These are phyloP conservation scores for Ferdinandea cuprea DNA, from an alignment of 2,888 invertebrate species.

Conservation along the genomic window DNA sequence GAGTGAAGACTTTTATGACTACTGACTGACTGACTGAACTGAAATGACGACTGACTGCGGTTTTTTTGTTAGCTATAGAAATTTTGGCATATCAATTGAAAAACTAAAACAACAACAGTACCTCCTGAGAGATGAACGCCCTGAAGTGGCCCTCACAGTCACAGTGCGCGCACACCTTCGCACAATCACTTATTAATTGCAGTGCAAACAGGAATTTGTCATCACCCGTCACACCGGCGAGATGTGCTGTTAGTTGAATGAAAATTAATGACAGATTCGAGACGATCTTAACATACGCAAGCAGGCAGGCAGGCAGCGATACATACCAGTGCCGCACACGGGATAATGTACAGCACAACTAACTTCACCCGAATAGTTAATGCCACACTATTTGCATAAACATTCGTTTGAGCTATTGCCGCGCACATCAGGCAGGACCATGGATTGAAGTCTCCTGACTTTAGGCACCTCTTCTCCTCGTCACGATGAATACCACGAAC, in stretches of 20 bases:
- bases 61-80: not conserved
- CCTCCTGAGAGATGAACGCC: conserved; percentile 54
- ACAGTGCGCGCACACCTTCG: conserved; percentile 45
- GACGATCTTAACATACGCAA: conserved; percentile 39
- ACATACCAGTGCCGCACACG: conserved; percentile 26
- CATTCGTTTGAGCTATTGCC: conserved; percentile 74
- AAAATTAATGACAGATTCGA: conserved; percentile 73
- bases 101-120: not conserved
- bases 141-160: conserved; percentile 44
- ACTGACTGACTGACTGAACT: too few relatives aligned
- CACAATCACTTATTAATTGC: conserved; percentile 71
- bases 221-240: conserved; percentile 60
- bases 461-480: conserved; percentile 1
- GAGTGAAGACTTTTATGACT: not conserved
- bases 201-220: conserved; percentile 69
- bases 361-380: conserved; percentile 62
- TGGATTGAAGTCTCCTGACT: conserved; percentile 28
- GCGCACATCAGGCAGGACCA: conserved; percentile 57
- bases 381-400: conserved; percentile 71
- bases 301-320: conserved; percentile 1
- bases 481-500: conserved; percentile 71
- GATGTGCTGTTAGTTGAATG: conserved; percentile 62
- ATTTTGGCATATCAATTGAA: conserved; percentile 11
- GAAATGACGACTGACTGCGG: not conserved
- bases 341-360: conserved; percentile 24